Evolutionary conservation across 2,113 vertebrate species (phyloP), one percentile per base, ranked within the genome.

Genomic region (Junco hyemalis): DNA sequence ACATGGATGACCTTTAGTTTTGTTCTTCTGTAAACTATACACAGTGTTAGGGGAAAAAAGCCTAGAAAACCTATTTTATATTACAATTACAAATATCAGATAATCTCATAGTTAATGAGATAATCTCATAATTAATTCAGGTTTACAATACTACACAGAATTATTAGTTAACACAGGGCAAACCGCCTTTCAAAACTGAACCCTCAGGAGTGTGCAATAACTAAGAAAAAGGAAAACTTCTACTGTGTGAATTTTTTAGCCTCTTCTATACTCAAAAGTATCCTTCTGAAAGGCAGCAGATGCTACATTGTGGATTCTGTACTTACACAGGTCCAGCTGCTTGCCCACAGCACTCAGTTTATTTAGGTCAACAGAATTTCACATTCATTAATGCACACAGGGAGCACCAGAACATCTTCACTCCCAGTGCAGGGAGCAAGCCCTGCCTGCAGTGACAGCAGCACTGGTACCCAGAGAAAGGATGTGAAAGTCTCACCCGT

Each of bases 401-500:
- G 29, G 29, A 73, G 51, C 63, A 93, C 2, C 24, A 78, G 51
- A 85, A 65, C 35, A 50, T 16, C 26, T 54, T 51, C 38, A 40
- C 8, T 11, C 18, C 18, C 65, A 53, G 61, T 5, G 56, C 3
- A n/a, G 57, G 6, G 69, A 65, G 50, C 45, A 50, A 68, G 57
- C 65, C 76, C 83, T 50, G 44, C 73, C 48, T 18, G 44, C 68
- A 91, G 25, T 8, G 9, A 15, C 33, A 80, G 22, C 40, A 93
- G 65, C 73, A 56, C 35, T 4, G 64, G 71, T 2, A 54, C 14
- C 88, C 51, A 88, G 56, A 78, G 36, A 83, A 84, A 83, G 50
- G 72, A 61, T 38, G 57, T 60, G 16, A 21, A 79, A 64, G 79
- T 60, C 99, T 99, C 97, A 99, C 99, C 98, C 99, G 98, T 44